A percentile compares a stretch with the other conserved stretches of the same genome.
phyloP scores from a whole-genome alignment of 2,888 invertebrate species.

The Ophonus ardosiacus region DNA sequence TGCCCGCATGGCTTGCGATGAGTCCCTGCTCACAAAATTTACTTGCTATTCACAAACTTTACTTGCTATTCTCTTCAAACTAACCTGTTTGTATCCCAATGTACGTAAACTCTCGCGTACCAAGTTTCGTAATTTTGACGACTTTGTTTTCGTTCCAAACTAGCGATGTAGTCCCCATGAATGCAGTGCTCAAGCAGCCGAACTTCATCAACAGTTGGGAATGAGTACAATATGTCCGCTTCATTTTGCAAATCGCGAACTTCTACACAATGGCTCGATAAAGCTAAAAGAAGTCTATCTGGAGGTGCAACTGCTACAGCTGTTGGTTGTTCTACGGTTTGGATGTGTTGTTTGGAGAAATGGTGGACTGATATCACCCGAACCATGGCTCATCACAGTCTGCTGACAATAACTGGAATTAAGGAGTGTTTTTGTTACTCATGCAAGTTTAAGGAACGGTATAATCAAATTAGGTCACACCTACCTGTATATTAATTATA shows the following conservation, averaged over 20 bases:
- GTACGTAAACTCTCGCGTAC: slow-evolving; percentile 85
- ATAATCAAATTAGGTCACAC: neutral
- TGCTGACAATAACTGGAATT: too few relatives aligned
- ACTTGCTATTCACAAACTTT: slow-evolving; percentile 68
- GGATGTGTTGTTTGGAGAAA: slow-evolving; percentile 82
- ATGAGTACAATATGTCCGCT: slow-evolving; percentile 78
- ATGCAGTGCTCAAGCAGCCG: slow-evolving; percentile 82
- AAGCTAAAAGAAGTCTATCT: slow-evolving; percentile 80
- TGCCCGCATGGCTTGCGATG: slow-evolving; percentile 79
- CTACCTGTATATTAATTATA: neutral
- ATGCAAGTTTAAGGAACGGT: neutral
- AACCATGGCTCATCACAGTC: slow-evolving; percentile 77
- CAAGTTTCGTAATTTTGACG: slow-evolving; percentile 75
- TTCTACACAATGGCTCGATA: slow-evolving; percentile 80
- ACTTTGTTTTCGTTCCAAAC: slow-evolving; percentile 80
- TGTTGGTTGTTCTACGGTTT: slow-evolving; percentile 82
- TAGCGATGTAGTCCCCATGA: slow-evolving; percentile 83
- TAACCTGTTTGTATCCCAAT: slow-evolving; percentile 79
- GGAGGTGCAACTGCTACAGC: slow-evolving; percentile 81
- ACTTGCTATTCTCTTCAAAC: slow-evolving; percentile 74
- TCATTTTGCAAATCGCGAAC: slow-evolving; percentile 78
- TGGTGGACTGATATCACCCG: slow-evolving; percentile 84
- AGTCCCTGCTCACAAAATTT: slow-evolving; percentile 71
- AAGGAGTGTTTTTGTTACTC: neutral
- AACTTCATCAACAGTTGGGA: slow-evolving; percentile 86